These are phyloP conservation scores for Sander lucioperca DNA, from an alignment of 2,113 vertebrate genomes.

Conservation along the genomic window DNA sequence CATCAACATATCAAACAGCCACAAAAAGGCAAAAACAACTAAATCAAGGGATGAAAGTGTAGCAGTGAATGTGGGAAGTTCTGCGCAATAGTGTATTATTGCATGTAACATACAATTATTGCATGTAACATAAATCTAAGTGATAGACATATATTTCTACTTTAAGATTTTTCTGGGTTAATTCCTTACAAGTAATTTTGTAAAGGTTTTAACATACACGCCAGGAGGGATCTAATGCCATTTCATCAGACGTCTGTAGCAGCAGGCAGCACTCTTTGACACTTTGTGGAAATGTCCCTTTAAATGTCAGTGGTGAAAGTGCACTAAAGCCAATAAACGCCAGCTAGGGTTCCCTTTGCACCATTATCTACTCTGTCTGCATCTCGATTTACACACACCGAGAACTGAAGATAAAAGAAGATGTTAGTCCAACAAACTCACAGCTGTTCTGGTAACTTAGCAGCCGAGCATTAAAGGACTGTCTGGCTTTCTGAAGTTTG, in stretches of 20 bases:
- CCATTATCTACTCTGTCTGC: constrained; percentile 50
- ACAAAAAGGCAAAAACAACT: constrained; percentile 27
- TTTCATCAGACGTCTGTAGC: constrained; percentile 28
- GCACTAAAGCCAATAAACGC: constrained; percentile 41
- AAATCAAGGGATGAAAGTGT: constrained; percentile 14
- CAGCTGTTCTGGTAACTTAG: constrained; percentile 33
- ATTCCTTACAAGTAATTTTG: neutral
- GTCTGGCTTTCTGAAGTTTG: constrained; percentile 25
- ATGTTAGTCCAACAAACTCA: constrained; percentile 55
- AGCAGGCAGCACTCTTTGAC: constrained; percentile 13
- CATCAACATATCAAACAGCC: constrained; percentile 21
- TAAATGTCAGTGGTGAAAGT: constrained; percentile 59
- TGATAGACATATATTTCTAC: neutral
- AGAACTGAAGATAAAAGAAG: constrained; percentile 30
- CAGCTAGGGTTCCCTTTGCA: constrained; percentile 24
- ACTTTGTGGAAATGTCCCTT: constrained; percentile 46
- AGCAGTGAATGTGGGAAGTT: neutral
- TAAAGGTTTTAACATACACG: neutral
- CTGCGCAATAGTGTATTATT: neutral
- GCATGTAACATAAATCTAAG: neutral
- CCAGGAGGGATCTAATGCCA: constrained; percentile 6
- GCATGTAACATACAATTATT: neutral
- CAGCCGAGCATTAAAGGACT: constrained; percentile 16
- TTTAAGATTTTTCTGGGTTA: neutral
- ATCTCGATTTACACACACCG: constrained; percentile 19